Evolutionary conservation across 2,888 invertebrate genomes (phyloP).

Genomic region (Drosophila robusta): DNA sequence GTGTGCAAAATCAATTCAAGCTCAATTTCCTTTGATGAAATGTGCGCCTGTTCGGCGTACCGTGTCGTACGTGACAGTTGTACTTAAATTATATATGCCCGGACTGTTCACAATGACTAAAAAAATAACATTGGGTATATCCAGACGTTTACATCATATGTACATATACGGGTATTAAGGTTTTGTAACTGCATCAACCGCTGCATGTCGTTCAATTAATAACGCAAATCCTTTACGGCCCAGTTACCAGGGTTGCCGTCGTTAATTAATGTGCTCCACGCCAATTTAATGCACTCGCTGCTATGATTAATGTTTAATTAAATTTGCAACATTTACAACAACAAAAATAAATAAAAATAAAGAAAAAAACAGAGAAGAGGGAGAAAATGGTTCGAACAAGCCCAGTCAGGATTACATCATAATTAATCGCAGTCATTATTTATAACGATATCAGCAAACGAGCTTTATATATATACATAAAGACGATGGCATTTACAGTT

Average conservation of each 20-base stretch:
- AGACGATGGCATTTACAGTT: slow-evolving; percentile 14
- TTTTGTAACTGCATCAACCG: slow-evolving; percentile 18
- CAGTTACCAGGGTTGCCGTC: slow-evolving; percentile 56
- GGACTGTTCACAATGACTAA: slow-evolving; percentile 5
- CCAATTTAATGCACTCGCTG: slow-evolving; percentile 58
- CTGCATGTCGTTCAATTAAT: slow-evolving; percentile 66
- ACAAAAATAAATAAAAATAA: slow-evolving; percentile 15
- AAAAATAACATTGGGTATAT: neutral
- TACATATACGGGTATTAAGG: slow-evolving; percentile 18
- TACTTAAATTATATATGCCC: slow-evolving; percentile 31
- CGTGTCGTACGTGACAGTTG: slow-evolving; percentile 67
- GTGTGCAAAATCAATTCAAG: slow-evolving; percentile 69
- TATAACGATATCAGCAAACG: slow-evolving; percentile 63
- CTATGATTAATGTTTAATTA: slow-evolving; percentile 76
- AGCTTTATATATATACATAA: slow-evolving; percentile 7
- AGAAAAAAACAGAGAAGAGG: slow-evolving; percentile 1
- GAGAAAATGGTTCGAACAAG: slow-evolving; percentile 27
- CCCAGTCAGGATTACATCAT: slow-evolving; percentile 66
- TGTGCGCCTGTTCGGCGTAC: slow-evolving; percentile 36
- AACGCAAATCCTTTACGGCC: slow-evolving; percentile 70
- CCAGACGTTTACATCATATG: neutral
- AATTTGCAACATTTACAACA: slow-evolving; percentile 56
- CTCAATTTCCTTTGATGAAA: slow-evolving; percentile 74
- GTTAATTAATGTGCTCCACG: slow-evolving; percentile 72
- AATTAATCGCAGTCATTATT: slow-evolving; percentile 74